Evolutionary conservation across 2,888 invertebrate genomes (phyloP).

Genomic region (Melanchra persicariae): DNA sequence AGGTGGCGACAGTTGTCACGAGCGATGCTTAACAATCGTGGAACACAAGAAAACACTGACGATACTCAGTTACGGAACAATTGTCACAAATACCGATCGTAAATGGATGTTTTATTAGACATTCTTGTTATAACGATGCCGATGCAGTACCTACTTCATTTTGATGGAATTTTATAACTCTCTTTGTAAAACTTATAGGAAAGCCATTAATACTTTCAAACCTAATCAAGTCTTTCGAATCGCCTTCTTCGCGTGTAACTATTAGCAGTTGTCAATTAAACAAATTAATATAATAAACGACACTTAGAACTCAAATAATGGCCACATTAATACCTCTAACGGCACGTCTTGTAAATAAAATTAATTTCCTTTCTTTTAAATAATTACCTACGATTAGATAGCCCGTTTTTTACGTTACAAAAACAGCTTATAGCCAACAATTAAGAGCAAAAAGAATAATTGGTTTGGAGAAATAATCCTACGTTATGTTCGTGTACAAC

Average conservation of each 20-base stretch:
- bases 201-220: slow-evolving; percentile 28
- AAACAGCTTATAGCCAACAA: slow-evolving; percentile 69
- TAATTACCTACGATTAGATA: slow-evolving; percentile 71
- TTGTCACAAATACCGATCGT: slow-evolving; percentile 68
- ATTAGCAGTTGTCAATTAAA: slow-evolving; percentile 45
- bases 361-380: slow-evolving; percentile 67
- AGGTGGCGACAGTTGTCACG: slow-evolving; percentile 79
- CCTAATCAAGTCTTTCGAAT: slow-evolving; percentile 35
- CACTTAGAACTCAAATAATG: slow-evolving; percentile 52
- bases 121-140: slow-evolving; percentile 68
- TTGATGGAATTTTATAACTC: slow-evolving; percentile 25
- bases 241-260: slow-evolving; percentile 21
- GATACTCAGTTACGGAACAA: slow-evolving; percentile 70
- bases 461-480: slow-evolving; percentile 68
- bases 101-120: slow-evolving; percentile 69
- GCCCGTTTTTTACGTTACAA: slow-evolving; percentile 60
- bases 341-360: slow-evolving; percentile 69
- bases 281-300: slow-evolving; percentile 57
- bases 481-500: slow-evolving; percentile 63
- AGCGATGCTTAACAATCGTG: slow-evolving; percentile 72
- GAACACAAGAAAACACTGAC: slow-evolving; percentile 72
- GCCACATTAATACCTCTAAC: slow-evolving; percentile 45
- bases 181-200: slow-evolving; percentile 37
- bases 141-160: slow-evolving; percentile 24
- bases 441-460: slow-evolving; percentile 74